Base-by-base conservation (phyloP, 2,888 invertebrate species). In the Thymelicus acteon region DNA sequence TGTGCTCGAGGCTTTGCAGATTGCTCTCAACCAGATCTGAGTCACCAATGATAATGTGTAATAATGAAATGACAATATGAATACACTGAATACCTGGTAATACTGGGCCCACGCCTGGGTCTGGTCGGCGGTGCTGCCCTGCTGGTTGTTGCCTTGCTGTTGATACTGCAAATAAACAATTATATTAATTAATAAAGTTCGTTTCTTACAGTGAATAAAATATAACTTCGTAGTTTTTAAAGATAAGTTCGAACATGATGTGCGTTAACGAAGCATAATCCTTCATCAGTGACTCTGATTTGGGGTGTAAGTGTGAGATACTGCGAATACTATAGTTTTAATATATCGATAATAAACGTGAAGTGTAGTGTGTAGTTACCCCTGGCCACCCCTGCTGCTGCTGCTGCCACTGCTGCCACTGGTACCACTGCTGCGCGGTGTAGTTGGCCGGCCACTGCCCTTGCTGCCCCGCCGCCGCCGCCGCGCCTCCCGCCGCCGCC, bases 391-490 rank as follows among this genome's bases (percentile, higher is more conserved):
- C 85, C 74, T 91, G 91, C 73, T 92, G 91, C 74, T 91, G 91
- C 70, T 92, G 92, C 73, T 92, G 92, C 92, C 91, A 92, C 84
- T 92, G 92, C 76, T 92, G 92, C 92, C 92, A 92, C 85, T 93
- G 92, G 85, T 91, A 91, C 92, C 92, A 92, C 83, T 92, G 92
- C 82, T 92, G 91, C 72, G 88, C 83, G 44, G 88, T 87, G 82
- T 90, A 90, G 83, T 85, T 86, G 76, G 79, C 83, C 15, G 85
- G 82, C 88, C 89, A 87, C 81, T 88, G 88, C 67, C 82, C 82
- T 60, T 75, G 77, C 67, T 70, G 74, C 70, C 73, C 75, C 60
- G 74, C 47, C 52, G 15, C 39, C 31, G 47, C 52, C 63, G 69
- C 47, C 67, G 61, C 71, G 74, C 67, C 69, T 60, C 72, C 73